Evolutionary conservation across 2,888 invertebrate genomes (phyloP), one percentile per base, ranked within the genome.

Genomic region (Spisula solida): DNA sequence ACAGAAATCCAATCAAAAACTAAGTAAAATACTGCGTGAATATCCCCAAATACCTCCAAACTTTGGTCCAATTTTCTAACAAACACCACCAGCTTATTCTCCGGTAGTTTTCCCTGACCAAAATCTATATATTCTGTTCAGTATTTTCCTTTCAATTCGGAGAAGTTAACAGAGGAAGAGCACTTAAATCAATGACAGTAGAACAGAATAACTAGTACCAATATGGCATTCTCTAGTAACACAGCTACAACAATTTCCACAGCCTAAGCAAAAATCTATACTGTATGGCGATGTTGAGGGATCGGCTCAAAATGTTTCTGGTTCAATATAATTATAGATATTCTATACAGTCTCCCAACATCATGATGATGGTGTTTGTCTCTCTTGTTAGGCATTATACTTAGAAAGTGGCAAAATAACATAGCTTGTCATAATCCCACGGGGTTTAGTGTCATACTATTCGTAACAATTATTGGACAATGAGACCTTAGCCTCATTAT

Each of bases 231-330:
- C 75, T 60, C 60, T 60, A 8, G 25, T 31, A 75, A 31, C 31
- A 31, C 60, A 31, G 34, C 75, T 31, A 75, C 25, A 75, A 31
- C 75, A 75, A 31, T 75, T 34, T 75, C 31, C 75, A 75, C 34
- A 34, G 75, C 18, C 75, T 75, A 66, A 34, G 75, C 75, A 75
- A 75, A 75, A 75, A 75, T 75, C 75, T 75, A 75, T 75, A 75
- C 34, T 18, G 75, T 75, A 75, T 75, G 75, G 75, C n/a, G 75
- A 75, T 75, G 75, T 25, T 75, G 25, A 18, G 75, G 75, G 60
- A 25, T 31, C 34, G 75, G 14, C 75, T 75, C 75, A 75, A 75
- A 75, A 75, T 4, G 34, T 34, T 75, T 75, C n/a, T 31, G 75
- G 29, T 31, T 31, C 34, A 8, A 66, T 66, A 66, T 66, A 66